Evolutionary conservation across 2,888 invertebrate genomes (phyloP).

Genomic region (Clostera curtula): DNA sequence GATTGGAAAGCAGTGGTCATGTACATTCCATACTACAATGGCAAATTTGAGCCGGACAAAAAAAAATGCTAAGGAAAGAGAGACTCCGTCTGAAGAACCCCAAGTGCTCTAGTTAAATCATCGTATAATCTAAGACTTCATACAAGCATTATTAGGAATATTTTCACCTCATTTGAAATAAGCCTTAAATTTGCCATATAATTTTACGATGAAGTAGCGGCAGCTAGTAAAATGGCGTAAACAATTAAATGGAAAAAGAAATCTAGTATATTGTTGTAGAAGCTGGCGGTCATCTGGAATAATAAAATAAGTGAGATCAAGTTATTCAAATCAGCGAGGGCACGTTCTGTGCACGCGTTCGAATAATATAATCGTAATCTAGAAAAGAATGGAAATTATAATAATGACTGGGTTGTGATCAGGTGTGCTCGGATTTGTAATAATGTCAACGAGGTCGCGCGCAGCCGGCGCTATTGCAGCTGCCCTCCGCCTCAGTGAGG

Average conservation of each 20-base stretch:
- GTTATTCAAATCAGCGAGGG: constrained; percentile 22
- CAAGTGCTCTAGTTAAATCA: too few relatives aligned
- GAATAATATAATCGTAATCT: constrained; percentile 36
- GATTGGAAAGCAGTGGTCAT: constrained; percentile 83
- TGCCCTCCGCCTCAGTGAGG: constrained; percentile 48
- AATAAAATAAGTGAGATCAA: constrained; percentile 6
- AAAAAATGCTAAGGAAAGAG: too few relatives aligned
- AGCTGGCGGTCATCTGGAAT: too few relatives aligned
- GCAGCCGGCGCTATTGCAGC: constrained; percentile 67
- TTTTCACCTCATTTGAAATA: too few relatives aligned
- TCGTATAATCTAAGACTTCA: too few relatives aligned
- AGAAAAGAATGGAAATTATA: constrained; percentile 48
- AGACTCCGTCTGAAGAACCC: too few relatives aligned
- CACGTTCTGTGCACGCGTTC: constrained; percentile 34
- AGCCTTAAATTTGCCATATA: too few relatives aligned
- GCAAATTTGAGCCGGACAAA: constrained; percentile 66
- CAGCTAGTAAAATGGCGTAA: too few relatives aligned
- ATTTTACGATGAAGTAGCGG: too few relatives aligned
- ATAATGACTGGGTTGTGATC: constrained; percentile 64
- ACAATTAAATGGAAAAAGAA: too few relatives aligned
- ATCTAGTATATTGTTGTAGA: too few relatives aligned
- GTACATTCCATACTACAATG: constrained; percentile 81
- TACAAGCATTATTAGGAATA: too few relatives aligned
- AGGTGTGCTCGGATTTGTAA: constrained; percentile 68
- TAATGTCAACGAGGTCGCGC: constrained; percentile 58